Percentiles rank a stretch among this genome's conserved stretches.
Evolutionary conservation across 2,888 invertebrate genomes (phyloP).

Genomic region (Clusia tigrina): DNA sequence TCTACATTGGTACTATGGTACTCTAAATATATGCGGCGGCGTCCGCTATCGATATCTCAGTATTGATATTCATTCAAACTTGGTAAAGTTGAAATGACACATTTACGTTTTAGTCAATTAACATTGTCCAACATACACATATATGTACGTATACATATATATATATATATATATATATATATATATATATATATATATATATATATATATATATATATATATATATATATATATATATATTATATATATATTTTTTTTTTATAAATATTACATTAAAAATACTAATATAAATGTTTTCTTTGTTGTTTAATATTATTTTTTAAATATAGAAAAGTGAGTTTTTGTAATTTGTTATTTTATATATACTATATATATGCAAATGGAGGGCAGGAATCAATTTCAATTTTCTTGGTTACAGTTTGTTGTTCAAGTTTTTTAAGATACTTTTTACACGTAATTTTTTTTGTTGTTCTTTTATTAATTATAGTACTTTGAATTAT

Average conservation of each 20-base stretch:
- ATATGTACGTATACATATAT: too few species aligned
- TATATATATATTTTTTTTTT: background rate
- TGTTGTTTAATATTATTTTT: background rate
- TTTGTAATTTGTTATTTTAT: slow-evolving; percentile 43
- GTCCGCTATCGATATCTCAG: too few species aligned
- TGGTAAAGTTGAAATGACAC: too few species aligned
- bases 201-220: too few species aligned
- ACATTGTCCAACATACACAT: too few species aligned
- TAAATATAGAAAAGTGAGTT: slow-evolving; percentile 37
- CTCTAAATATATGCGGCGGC: too few species aligned
- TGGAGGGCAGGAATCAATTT: slow-evolving; percentile 62
- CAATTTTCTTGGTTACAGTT: slow-evolving; percentile 51
- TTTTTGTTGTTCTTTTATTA: slow-evolving; percentile 33
- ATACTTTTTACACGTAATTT: slow-evolving; percentile 30
- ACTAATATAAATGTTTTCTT: background rate
- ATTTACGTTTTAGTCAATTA: too few species aligned
- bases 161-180: too few species aligned
- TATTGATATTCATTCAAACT: too few species aligned
- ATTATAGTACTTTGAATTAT: slow-evolving; percentile 20
- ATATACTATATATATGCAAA: slow-evolving; percentile 42
- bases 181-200: too few species aligned
- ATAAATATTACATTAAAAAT: background rate
- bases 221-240: too few species aligned
- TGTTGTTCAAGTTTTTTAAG: slow-evolving; percentile 30
- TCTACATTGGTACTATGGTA: too few species aligned